phyloP scores from a whole-genome alignment of 2,888 invertebrate species.

The Trypoxylon attenuatum region DNA sequence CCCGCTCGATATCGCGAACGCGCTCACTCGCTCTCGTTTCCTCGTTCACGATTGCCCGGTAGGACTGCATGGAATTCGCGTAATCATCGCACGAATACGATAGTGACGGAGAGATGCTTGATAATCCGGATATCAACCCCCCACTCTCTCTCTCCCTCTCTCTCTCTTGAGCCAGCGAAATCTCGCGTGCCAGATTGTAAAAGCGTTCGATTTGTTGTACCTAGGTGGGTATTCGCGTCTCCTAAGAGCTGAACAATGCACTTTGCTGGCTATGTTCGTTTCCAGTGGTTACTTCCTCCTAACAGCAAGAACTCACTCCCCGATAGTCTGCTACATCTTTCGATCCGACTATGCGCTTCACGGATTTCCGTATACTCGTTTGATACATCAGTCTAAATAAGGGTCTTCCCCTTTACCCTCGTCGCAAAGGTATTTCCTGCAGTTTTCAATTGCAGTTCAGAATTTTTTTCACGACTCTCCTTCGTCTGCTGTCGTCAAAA shows the following conservation, averaged over 20 bases:
- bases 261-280: no score
- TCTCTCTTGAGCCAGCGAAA: conserved; percentile 3
- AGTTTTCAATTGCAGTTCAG: no score
- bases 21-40: not conserved
- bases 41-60: conserved; percentile 40
- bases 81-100: conserved; percentile 44
- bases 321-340: not conserved
- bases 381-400: not conserved
- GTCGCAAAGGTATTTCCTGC: not conserved
- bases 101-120: conserved; percentile 31
- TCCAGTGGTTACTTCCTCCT: no score
- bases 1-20: conserved; percentile 13
- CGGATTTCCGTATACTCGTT: not conserved
- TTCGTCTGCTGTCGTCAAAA: conserved; percentile 17
- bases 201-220: conserved; percentile 15
- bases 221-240: conserved; percentile 6
- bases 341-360: not conserved
- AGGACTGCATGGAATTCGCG: conserved; percentile 42
- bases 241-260: no score
- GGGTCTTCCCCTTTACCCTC: not conserved
- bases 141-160: not conserved
- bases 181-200: conserved; percentile 49
- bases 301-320: no score
- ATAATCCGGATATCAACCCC: conserved; percentile 24
- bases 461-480: not conserved